Conservation (phyloP, 1,140 invertebrate genomes). For the Plutomurus gul region DNA sequence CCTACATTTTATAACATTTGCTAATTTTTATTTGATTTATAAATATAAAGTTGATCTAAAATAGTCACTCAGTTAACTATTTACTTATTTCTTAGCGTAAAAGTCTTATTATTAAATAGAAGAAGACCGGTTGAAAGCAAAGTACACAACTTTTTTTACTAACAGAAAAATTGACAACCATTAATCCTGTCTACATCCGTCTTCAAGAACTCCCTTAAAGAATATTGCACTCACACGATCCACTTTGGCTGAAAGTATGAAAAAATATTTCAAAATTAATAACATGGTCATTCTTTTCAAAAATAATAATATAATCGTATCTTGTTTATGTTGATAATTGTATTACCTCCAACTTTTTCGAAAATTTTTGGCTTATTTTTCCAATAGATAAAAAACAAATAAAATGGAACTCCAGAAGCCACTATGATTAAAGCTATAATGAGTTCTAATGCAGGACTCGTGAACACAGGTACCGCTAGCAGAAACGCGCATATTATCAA, state of each 20-base stretch:
- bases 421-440: conserved; percentile 82
- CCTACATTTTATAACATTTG: not conserved
- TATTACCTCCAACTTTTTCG: conserved; percentile 53
- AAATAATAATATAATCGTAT: not conserved
- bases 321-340: not conserved
- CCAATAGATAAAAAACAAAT: conserved; percentile 84
- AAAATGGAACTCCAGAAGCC: conserved; percentile 83
- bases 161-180: not conserved
- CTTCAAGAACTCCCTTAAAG: conserved; percentile 45
- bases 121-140: not conserved
- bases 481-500: conserved; percentile 82
- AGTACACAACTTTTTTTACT: not conserved
- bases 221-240: conserved; percentile 38
- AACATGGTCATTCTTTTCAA: not conserved
- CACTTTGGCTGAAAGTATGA: conserved; percentile 36
- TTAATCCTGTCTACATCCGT: not conserved
- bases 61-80: too few relatives aligned
- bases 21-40: too few relatives aligned
- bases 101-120: too few relatives aligned
- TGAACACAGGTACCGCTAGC: conserved; percentile 78
- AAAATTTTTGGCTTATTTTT: conserved; percentile 72
- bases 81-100: too few relatives aligned
- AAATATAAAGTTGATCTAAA: too few relatives aligned
- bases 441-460: conserved; percentile 73
- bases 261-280: not conserved